phyloP scores from a whole-genome alignment of 2,888 invertebrate genomes.

The Thymelicus lineola region DNA sequence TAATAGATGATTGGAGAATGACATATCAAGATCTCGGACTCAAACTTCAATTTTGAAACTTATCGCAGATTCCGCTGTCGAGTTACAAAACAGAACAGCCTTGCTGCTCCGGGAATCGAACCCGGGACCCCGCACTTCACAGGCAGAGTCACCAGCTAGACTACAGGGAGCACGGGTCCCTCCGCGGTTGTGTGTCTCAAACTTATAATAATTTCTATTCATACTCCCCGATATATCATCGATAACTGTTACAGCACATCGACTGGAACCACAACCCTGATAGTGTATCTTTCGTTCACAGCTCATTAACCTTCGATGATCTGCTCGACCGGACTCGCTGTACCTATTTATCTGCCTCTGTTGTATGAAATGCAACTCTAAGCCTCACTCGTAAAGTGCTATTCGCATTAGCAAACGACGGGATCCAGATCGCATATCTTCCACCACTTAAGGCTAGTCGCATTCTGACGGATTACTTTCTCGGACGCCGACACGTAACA shows the following conservation, averaged over 20 bases:
- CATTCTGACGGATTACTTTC: conserved; percentile 50
- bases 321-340: conserved; percentile 17
- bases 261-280: conserved; percentile 6
- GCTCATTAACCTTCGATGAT: conserved; percentile 27
- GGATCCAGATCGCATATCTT: conserved; percentile 26
- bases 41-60: no score
- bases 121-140: no score
- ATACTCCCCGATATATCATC: no score
- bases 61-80: no score
- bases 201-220: no score
- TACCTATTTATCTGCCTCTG: neutral
- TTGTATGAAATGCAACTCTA: conserved; percentile 14
- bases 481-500: conserved; percentile 39
- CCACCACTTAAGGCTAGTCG: conserved; percentile 43
- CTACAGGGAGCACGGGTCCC: no score
- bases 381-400: neutral
- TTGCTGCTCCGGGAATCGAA: no score
- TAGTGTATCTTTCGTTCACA: conserved; percentile 19
- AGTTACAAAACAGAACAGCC: no score
- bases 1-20: no score
- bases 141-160: no score
- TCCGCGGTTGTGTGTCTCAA: no score
- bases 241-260: neutral
- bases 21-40: no score
- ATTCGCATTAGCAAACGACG: neutral